Conservation (phyloP, 2,797 vertebrate species). For the Oreochromis grahami region DNA sequence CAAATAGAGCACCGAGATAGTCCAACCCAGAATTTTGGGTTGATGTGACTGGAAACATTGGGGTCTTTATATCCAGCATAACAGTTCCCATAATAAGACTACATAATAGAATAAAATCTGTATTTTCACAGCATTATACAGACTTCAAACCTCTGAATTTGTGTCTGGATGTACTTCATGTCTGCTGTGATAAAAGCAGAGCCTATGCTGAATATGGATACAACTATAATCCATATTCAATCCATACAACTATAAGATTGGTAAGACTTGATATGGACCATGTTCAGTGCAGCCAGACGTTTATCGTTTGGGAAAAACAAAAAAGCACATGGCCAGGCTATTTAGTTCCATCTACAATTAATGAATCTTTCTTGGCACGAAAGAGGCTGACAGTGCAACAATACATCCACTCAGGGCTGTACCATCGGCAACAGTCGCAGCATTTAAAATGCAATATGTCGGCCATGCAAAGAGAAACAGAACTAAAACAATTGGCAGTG, state of each 20-base stretch:
- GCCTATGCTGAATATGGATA: neutral
- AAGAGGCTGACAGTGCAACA: neutral
- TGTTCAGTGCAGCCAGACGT: neutral
- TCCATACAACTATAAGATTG: neutral
- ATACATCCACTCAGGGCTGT: neutral
- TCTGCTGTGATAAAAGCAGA: neutral
- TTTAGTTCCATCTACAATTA: neutral
- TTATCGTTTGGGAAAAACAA: neutral
- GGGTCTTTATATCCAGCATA: neutral
- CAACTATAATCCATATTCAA: neutral
- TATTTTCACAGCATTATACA: neutral
- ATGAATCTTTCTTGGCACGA: neutral
- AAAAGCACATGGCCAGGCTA: neutral
- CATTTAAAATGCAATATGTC: neutral
- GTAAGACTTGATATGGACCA: neutral
- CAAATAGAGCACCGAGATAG: neutral
- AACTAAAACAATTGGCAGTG: neutral
- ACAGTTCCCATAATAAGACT: neutral
- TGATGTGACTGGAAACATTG: neutral
- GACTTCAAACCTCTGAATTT: neutral
- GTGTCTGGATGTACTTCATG: neutral
- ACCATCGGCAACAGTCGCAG: neutral
- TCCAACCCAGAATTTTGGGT: neutral
- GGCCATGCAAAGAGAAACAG: neutral
- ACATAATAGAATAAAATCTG: neutral